A percentile compares a stretch with the other conserved stretches of the same genome.
Conservation (phyloP, 2,888 invertebrate genomes). For the Ceriagrion tenellum region DNA sequence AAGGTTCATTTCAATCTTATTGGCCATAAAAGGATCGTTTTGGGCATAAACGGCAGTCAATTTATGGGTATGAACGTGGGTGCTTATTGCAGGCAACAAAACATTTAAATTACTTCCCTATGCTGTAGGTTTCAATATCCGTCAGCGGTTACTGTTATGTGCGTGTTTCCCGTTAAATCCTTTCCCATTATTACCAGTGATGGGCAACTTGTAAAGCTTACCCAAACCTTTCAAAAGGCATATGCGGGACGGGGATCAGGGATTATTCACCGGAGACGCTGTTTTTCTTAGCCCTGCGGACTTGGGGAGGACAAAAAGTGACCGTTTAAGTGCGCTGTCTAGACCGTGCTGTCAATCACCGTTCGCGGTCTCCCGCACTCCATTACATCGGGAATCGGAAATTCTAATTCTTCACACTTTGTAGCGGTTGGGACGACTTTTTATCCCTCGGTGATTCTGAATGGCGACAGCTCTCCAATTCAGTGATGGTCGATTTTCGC, state of each 20-base stretch:
- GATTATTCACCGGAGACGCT: neutral
- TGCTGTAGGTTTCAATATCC: neutral
- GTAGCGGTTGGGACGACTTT: neutral
- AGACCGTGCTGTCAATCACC: conserved; percentile 7
- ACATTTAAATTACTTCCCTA: neutral
- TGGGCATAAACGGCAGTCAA: neutral
- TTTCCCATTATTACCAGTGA: neutral
- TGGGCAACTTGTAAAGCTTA: neutral
- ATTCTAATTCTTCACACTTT: conserved; percentile 31
- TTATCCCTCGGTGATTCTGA: neutral
- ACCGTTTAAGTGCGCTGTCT: neutral
- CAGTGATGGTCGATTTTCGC: neutral
- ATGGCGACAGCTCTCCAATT: neutral
- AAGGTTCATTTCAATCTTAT: neutral
- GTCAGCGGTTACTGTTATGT: neutral
- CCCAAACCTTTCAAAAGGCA: neutral
- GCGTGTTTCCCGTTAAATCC: neutral
- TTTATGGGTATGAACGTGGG: neutral
- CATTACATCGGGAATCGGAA: neutral
- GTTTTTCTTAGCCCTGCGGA: neutral
- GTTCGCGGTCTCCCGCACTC: conserved; percentile 14
- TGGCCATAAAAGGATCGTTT: neutral
- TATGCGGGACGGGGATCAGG: neutral
- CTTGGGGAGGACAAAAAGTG: neutral
- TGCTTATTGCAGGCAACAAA: neutral